These are phyloP conservation scores for Hemichromis elongatus DNA, from an alignment of 2,113 vertebrate species.

Conservation along the genomic window DNA sequence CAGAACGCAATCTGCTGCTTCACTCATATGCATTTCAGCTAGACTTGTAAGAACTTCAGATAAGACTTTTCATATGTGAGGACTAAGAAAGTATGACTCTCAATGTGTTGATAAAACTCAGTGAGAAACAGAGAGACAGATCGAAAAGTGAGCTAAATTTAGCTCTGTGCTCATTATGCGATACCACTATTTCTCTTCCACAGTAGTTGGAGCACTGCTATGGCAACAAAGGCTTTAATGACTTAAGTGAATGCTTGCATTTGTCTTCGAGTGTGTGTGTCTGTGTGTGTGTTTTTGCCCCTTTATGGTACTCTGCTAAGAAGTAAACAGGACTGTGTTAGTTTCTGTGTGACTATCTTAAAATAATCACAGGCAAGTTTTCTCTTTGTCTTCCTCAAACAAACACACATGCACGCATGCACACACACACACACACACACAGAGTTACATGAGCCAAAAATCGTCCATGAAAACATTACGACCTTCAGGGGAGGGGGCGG, in stretches of 20 bases:
- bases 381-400: background rate
- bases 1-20: background rate
- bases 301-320: background rate
- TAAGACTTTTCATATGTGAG: background rate
- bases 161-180: background rate
- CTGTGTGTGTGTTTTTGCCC: background rate
- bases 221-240: conserved; percentile 51
- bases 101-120: background rate
- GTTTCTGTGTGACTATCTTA: conserved; percentile 9
- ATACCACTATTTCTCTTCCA: background rate
- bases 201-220: conserved; percentile 29
- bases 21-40: background rate
- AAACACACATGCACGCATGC: background rate
- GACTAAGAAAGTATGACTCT: background rate
- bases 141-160: conserved; percentile 19
- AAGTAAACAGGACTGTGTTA: conserved; percentile 4
- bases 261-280: background rate
- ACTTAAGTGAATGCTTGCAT: conserved; percentile 7
- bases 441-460: background rate
- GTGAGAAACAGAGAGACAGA: background rate
- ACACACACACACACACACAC: background rate
- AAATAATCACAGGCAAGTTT: background rate
- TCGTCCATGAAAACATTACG: background rate
- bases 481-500: background rate
- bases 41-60: background rate